Percentiles rank a stretch among this genome's conserved stretches.
Conservation (phyloP, 2,888 invertebrate genomes). For the Orchestes rusci region DNA sequence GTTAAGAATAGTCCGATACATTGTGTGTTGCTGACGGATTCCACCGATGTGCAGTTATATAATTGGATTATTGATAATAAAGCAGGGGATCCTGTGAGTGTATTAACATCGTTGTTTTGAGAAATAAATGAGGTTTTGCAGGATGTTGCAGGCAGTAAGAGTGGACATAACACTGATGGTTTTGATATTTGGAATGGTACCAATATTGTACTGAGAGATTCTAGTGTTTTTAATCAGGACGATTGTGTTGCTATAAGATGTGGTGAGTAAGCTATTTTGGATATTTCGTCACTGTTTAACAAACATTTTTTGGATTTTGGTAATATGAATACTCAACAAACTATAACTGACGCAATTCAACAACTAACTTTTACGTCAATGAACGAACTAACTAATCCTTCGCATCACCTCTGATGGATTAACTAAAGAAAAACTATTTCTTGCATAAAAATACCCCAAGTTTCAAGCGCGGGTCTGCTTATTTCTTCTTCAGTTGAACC, state of each 20-base stretch:
- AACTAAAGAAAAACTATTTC: no score
- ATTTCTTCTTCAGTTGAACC: no score
- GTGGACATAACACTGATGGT: slow-evolving; percentile 14
- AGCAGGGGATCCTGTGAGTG: slow-evolving; percentile 23
- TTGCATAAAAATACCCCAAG: no score
- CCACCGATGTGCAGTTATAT: slow-evolving; percentile 18
- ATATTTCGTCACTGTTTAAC: no score
- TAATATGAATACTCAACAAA: no score
- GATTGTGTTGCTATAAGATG: slow-evolving; percentile 11
- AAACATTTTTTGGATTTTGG: no score
- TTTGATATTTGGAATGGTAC: slow-evolving; percentile 10
- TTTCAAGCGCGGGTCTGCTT: no score
- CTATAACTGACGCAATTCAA: no score
- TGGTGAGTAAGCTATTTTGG: slow-evolving; percentile 1
- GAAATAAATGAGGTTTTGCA: not conserved
- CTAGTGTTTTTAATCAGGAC: slow-evolving; percentile 9
- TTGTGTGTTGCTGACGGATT: slow-evolving; percentile 24
- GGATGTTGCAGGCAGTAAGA: slow-evolving; percentile 4
- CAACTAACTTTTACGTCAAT: no score
- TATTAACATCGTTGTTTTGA: no score
- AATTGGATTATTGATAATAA: slow-evolving; percentile 25
- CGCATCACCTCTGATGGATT: no score
- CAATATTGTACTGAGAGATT: slow-evolving; percentile 4
- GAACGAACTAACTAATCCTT: no score
- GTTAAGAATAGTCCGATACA: slow-evolving; percentile 25